A percentile compares a stretch with the other conserved stretches of the same genome.
phyloP scores from a whole-genome alignment of 2,888 invertebrate species.

The Sicus ferrugineus region DNA sequence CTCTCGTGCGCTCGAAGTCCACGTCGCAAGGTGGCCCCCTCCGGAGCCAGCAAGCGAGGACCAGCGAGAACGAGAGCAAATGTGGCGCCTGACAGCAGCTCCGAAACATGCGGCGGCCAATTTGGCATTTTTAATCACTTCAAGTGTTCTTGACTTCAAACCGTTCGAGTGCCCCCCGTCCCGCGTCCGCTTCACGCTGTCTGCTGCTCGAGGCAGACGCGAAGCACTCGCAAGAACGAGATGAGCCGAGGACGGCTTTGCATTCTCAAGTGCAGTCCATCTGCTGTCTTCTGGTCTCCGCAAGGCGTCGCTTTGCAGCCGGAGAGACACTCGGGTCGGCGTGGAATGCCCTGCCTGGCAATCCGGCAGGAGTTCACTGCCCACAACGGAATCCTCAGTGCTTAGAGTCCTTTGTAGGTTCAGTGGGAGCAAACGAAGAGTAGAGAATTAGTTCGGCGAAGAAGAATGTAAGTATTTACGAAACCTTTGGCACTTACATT shows the following conservation, averaged over 20 bases:
- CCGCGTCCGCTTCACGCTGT: neutral
- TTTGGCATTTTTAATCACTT: slow-evolving; percentile 10
- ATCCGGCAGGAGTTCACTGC: too few relatives aligned
- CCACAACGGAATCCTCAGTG: too few relatives aligned
- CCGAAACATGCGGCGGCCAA: neutral
- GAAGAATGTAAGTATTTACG: too few relatives aligned
- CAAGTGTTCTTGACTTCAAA: neutral
- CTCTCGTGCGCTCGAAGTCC: neutral
- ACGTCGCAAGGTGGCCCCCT: neutral
- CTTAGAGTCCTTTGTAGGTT: too few relatives aligned
- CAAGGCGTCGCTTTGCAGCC: too few relatives aligned
- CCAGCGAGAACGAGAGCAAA: too few relatives aligned
- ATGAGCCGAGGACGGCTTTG: neutral
- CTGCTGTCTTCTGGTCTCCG: too few relatives aligned
- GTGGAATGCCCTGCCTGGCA: too few relatives aligned
- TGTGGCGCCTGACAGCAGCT: neutral
- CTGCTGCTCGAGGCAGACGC: neutral
- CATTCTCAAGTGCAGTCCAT: neutral
- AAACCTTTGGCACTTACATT: too few relatives aligned
- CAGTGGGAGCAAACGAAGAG: too few relatives aligned
- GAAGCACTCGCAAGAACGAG: neutral
- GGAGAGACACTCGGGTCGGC: too few relatives aligned
- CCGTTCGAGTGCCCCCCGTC: neutral
- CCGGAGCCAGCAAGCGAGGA: neutral
- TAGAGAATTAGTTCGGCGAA: too few relatives aligned